Conservation (phyloP, 2,888 invertebrate genomes). For the Belgica antarctica region DNA sequence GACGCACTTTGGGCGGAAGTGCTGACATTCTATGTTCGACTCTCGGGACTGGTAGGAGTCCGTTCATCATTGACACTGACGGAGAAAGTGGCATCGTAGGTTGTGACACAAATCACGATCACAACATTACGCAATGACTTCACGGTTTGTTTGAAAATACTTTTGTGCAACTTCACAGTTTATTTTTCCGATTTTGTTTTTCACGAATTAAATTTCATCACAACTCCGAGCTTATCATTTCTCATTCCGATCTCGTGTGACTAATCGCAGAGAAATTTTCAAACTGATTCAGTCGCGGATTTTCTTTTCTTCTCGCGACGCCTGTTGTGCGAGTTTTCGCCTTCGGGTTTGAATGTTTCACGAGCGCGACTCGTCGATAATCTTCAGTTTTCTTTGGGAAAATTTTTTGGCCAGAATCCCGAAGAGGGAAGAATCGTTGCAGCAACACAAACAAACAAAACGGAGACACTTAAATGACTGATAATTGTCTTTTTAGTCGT, state of each 20-base stretch:
- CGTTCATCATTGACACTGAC: constrained; percentile 41
- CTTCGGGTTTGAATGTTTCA: constrained; percentile 9
- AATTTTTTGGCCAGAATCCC: background rate
- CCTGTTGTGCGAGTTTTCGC: background rate
- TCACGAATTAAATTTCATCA: background rate
- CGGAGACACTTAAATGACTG: background rate
- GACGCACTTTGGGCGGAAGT: background rate
- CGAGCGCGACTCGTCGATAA: background rate
- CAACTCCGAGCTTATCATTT: constrained; percentile 5
- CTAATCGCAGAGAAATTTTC: constrained; percentile 31
- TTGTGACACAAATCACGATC: no score
- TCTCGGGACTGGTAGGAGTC: constrained; percentile 7
- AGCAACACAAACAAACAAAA: background rate
- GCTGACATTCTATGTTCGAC: background rate
- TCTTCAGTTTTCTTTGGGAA: background rate
- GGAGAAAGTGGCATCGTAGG: constrained; percentile 42
- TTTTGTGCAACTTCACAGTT: background rate
- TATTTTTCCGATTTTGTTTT: background rate
- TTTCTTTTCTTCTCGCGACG: constrained; percentile 15
- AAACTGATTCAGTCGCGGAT: constrained; percentile 22
- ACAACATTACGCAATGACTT: constrained; percentile 1
- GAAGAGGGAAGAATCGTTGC: background rate
- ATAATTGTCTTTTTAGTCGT: background rate
- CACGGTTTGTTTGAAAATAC: background rate
- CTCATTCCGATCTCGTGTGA: constrained; percentile 1